Conservation (phyloP, 2,113 vertebrate species). For the Aptenodytes patagonicus region DNA sequence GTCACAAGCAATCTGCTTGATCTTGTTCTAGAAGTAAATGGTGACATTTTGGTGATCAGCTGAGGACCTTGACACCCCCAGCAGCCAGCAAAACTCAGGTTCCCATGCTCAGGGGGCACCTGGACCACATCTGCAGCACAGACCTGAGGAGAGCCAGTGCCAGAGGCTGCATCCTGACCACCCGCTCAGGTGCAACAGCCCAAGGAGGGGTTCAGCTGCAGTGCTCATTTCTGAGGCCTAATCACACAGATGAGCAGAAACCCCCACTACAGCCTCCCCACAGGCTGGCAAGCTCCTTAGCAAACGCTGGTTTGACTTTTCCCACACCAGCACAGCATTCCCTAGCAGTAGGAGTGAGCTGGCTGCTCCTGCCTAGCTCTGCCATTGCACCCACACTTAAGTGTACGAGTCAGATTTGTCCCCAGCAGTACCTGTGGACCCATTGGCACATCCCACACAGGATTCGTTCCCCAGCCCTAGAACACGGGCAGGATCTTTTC, state of each 20-base stretch:
- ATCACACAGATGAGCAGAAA: not conserved
- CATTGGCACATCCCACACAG: not conserved
- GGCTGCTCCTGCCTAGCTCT: not conserved
- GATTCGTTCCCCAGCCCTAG: not conserved
- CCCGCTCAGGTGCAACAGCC: rapidly evolving
- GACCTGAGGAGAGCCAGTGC: rapidly evolving
- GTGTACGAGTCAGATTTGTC: too few relatives aligned
- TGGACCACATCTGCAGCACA: not conserved
- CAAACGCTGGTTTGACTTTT: not conserved
- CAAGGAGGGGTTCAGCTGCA: not conserved
- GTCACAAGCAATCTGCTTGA: not conserved
- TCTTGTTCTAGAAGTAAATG: not conserved
- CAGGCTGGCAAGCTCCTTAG: not conserved
- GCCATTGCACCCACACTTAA: too few relatives aligned
- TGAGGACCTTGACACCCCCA: not conserved
- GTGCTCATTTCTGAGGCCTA: not conserved
- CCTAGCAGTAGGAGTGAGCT: not conserved
- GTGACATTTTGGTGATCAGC: not conserved
- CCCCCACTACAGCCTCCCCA: not conserved
- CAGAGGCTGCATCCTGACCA: not conserved
- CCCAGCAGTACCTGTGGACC: not conserved
- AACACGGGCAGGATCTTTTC: not conserved
- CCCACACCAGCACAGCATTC: not conserved
- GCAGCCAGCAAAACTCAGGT: not conserved
- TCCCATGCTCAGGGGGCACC: not conserved